phyloP scores from a whole-genome alignment of 2,888 invertebrate genomes.

The Mesochorus sp. region DNA sequence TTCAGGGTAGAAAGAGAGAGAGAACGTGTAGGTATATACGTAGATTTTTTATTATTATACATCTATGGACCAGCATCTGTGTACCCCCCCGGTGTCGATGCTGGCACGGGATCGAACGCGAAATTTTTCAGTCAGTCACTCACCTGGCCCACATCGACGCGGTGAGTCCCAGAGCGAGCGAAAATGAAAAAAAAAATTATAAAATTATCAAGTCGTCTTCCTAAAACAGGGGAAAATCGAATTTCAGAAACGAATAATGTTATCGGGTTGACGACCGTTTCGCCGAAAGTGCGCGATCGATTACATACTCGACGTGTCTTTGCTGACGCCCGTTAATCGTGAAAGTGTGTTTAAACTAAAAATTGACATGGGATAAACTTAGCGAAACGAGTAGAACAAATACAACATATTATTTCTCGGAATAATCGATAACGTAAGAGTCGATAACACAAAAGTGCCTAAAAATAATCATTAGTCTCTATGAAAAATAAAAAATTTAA shows the following conservation, averaged over 20 bases:
- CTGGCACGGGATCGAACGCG: constrained; percentile 73
- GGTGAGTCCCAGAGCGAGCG: constrained; percentile 71
- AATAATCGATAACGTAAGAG: no score
- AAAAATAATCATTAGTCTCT: no score
- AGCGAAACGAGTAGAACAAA: neutral
- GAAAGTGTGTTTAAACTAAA: constrained; percentile 36
- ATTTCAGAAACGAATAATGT: neutral
- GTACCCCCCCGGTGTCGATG: constrained; percentile 74
- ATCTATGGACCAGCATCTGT: constrained; percentile 80
- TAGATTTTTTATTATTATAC: constrained; percentile 43
- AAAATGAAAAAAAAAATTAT: constrained; percentile 64
- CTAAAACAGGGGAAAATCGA: neutral
- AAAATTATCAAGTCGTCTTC: neutral
- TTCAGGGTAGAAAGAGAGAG: constrained; percentile 75
- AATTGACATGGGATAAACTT: constrained; percentile 2
- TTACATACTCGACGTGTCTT: constrained; percentile 2
- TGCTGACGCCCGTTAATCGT: no score
- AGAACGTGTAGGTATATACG: constrained; percentile 30
- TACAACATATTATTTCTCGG: neutral
- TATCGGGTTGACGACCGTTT: constrained; percentile 32
- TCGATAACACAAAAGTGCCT: no score
- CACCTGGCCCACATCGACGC: constrained; percentile 79
- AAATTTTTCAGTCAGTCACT: constrained; percentile 81
- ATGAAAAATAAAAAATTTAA: neutral
- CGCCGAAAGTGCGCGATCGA: constrained; percentile 52